Conservation (phyloP, 1,140 invertebrate genomes). For the Caerostris extrusa region DNA sequence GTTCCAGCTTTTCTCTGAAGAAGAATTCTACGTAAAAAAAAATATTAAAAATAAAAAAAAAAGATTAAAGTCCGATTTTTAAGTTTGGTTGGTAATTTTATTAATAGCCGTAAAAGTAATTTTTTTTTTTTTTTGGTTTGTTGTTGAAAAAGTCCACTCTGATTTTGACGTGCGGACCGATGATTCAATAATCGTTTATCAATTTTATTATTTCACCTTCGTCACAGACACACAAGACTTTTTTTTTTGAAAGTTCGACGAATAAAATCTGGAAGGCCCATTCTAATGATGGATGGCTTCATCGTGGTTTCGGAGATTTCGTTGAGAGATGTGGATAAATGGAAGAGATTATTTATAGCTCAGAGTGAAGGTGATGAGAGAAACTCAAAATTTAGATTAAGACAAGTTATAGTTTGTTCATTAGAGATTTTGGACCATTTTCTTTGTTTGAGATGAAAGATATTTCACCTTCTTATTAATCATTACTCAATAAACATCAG, state of each 20-base stretch:
- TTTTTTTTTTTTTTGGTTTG: conserved; percentile 46
- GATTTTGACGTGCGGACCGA: neutral
- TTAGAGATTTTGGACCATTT: no score
- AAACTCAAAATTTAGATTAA: no score
- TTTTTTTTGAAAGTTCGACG: neutral
- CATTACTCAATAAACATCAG: no score
- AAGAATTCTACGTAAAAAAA: neutral
- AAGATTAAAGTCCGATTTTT: conserved; percentile 19
- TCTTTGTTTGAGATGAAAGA: no score
- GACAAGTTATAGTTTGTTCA: no score
- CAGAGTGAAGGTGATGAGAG: neutral
- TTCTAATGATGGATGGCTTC: conserved; percentile 2
- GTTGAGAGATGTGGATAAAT: neutral
- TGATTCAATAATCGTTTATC: conserved; percentile 48
- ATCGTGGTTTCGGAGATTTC: neutral
- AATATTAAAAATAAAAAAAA: neutral
- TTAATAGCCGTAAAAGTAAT: neutral
- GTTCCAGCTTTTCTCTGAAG: neutral
- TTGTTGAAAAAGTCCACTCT: neutral
- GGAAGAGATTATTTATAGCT: neutral
- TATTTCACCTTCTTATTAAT: no score
- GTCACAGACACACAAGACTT: neutral
- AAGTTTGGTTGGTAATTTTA: conserved; percentile 28
- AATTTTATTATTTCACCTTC: conserved; percentile 5
- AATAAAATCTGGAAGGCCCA: neutral